Percentiles rank a stretch among this genome's conserved stretches.
These are phyloP conservation scores for Paedocypris sp. DNA, from an alignment of 2,113 vertebrate genomes.

Conservation along the genomic window DNA sequence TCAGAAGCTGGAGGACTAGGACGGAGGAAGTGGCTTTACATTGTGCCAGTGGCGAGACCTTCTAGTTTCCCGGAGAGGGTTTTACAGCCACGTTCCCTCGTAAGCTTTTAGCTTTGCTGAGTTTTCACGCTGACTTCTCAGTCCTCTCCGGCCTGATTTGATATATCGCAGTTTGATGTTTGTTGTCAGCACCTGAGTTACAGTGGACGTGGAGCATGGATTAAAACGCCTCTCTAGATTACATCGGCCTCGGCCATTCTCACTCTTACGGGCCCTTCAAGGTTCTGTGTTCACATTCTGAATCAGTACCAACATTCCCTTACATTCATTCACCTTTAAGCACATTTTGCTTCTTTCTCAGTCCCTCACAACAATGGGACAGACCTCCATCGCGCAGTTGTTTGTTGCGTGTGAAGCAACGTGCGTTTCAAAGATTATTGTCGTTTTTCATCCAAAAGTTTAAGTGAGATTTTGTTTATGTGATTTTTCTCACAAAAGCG, in stretches of 20 bases:
- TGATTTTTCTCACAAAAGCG: too few species aligned
- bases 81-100: not conserved
- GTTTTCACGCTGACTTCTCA: not conserved
- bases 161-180: not conserved
- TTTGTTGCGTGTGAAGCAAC: too few species aligned
- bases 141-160: not conserved
- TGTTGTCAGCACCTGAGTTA: slow-evolving; percentile 1
- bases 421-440: too few species aligned
- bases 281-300: slow-evolving; percentile 51
- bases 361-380: slow-evolving; percentile 60
- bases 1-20: too few species aligned
- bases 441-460: slow-evolving; percentile 30
- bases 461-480: slow-evolving; percentile 35
- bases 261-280: slow-evolving; percentile 32
- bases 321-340: slow-evolving; percentile 54
- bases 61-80: not conserved
- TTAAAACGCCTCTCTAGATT: slow-evolving; percentile 39
- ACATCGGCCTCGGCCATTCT: slow-evolving; percentile 16
- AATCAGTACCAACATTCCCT: slow-evolving; percentile 49
- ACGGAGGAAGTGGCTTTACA: slow-evolving; percentile 35
- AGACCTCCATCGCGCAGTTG: slow-evolving; percentile 54
- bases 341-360: slow-evolving; percentile 52
- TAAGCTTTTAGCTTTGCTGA: not conserved
- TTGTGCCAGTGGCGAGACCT: not conserved
- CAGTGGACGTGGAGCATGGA: slow-evolving; percentile 7